Base-by-base conservation (phyloP, 2,888 invertebrate species). In the Julus scandinavius region DNA sequence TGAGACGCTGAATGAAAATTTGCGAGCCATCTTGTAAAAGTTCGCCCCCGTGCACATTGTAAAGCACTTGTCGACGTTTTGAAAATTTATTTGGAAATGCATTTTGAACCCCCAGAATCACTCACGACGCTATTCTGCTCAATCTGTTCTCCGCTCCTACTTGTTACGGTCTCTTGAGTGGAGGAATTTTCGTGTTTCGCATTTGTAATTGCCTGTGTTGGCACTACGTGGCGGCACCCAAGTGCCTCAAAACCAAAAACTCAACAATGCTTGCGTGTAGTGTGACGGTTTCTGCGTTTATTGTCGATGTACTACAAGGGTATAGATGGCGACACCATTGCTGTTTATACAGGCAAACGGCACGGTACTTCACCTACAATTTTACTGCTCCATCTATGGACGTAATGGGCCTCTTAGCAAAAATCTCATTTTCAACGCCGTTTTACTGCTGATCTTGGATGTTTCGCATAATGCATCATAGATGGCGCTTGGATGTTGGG, bases 21-120 rank as follows among this genome's bases (percentile, higher is more conserved):
- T 80, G 80, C 80, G 15, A 80, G 38, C 80, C 80, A 80, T 80
- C 38, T 40, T 13, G 38, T 40, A 80, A 72, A 80, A 38, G 80
- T 38, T 80, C 80, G 80, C 80, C 80, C 80, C 38, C 80, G 80
- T 80, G 80, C 80, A 80, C 80, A 80, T 80, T 80, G 80, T 80
- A 80, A 80, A 80, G 80, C 80, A 80, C 80, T 80, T 80, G 3
- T 80, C 7, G 80, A 29, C 80, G 80, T 80, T 80, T 80, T 80
- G 72, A 80, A 40, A 72, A 72, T 29, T 29, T 72, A 72, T 29
- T 72, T n/a, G 72, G 29, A 72, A 80, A 80, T 38, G 80, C 38
- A 29, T 80, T 80, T 80, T 80, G 15, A 80, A 80, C 38, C 80
- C 38, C 80, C 80, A 40, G 80, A 13, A 80, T 80, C 72, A 80